Evolutionary conservation across 1,140 invertebrate genomes (phyloP).

Genomic region (Ooceraea biroi): DNA sequence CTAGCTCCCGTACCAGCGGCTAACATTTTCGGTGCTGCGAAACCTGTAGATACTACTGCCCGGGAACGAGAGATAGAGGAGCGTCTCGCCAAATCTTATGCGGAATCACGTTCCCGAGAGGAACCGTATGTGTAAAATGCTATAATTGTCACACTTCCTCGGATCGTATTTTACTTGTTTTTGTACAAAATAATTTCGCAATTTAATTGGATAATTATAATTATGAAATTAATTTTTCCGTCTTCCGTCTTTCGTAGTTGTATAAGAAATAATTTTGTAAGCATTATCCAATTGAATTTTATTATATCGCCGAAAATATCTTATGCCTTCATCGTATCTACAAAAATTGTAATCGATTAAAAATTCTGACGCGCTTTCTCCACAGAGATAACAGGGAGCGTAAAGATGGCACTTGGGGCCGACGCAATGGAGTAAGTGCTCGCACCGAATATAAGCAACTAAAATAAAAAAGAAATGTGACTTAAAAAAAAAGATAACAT

Average conservation of each 20-base stretch:
- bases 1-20: slow-evolving; percentile 86
- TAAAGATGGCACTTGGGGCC: slow-evolving; percentile 76
- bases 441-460: slow-evolving; percentile 17
- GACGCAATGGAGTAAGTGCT: slow-evolving; percentile 81
- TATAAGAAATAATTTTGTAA: too few relatives aligned
- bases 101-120: slow-evolving; percentile 80
- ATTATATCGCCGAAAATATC: slow-evolving; percentile 12
- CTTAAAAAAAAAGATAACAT: slow-evolving; percentile 23
- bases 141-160: too few relatives aligned
- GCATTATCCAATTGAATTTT: not conserved
- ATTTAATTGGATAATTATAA: too few relatives aligned
- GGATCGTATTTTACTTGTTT: too few relatives aligned
- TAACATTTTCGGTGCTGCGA: slow-evolving; percentile 96
- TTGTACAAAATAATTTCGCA: not conserved
- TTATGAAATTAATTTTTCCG: not conserved
- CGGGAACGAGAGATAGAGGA: slow-evolving; percentile 92
- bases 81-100: slow-evolving; percentile 87
- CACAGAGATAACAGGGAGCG: slow-evolving; percentile 78
- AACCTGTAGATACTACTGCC: slow-evolving; percentile 96
- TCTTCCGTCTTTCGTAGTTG: slow-evolving; percentile 1
- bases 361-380: slow-evolving; percentile 6
- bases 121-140: slow-evolving; percentile 72
- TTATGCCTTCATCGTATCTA: not conserved
- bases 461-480: slow-evolving; percentile 9
- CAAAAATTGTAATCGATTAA: too few relatives aligned